Percentiles rank a stretch among this genome's conserved stretches.
These are phyloP conservation scores for Myzus persicae DNA, from an alignment of 1,140 invertebrate genomes.

Conservation along the genomic window DNA sequence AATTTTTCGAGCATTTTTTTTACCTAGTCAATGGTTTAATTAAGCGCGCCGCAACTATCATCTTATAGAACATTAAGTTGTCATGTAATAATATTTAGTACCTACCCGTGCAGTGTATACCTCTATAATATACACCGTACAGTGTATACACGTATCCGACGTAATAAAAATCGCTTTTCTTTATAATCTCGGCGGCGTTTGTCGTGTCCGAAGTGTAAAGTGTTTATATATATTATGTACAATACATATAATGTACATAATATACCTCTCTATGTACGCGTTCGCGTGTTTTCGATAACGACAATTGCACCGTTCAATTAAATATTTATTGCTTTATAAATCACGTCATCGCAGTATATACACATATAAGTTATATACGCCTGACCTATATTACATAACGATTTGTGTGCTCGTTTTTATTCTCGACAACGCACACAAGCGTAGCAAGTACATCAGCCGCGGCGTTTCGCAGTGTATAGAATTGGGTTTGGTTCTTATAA, in stretches of 20 bases:
- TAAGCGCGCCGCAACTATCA: not conserved
- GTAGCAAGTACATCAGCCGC: not conserved
- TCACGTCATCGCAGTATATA: not conserved
- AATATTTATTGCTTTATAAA: constrained; percentile 28
- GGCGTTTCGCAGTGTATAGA: not conserved
- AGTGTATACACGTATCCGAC: not conserved
- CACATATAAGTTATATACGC: not conserved
- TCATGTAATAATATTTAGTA: not conserved
- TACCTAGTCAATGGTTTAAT: not conserved
- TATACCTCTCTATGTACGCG: not conserved
- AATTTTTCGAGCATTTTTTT: not conserved
- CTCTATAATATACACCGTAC: not conserved
- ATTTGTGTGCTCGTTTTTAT: not conserved
- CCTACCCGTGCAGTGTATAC: not conserved
- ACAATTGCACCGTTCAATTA: constrained; percentile 23
- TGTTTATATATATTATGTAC: not conserved
- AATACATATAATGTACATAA: not conserved
- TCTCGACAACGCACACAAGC: not conserved
- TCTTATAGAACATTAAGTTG: not conserved
- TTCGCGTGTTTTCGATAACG: not conserved
- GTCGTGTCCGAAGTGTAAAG: not conserved
- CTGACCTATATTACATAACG: constrained; percentile 8
- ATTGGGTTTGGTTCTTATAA: not conserved
- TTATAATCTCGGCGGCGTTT: not conserved
- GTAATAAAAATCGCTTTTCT: not conserved